Base-by-base conservation (phyloP, 2,888 invertebrate species). In the Drosophila lacicola region DNA sequence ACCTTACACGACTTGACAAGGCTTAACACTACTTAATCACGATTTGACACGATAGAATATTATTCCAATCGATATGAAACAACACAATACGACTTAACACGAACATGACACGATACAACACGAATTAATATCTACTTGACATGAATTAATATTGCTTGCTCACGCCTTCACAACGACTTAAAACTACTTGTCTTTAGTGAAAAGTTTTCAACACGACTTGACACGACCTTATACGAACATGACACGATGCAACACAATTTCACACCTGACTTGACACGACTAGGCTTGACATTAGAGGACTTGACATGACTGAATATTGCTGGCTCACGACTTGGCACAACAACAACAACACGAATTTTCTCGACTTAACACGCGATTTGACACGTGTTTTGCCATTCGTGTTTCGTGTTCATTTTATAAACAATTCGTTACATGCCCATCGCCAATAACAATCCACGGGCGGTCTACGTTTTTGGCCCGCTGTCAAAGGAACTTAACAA, bases 401-500 rank as follows among this genome's bases (percentile, higher is more conserved):
- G 53, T 29, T 33, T 5, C 39, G 58, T 17, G 58, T 29, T 17
- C 4, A 2, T 6, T 17, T 49, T 49, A 13, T 44, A 29, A 19
- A 29, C 13, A 36, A 36, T n/a, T 42, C 42, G 34, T 21, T 13
- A 33, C 14, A n/a, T 37, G 29, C n/a, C 19, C 64, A 51, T 51
- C 64, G 11, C 25, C 8, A 10, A 36, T 47, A 46, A 33, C 51
- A 21, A 61, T 64, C 67, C 46, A 67, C 46, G 51, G 77, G 71
- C 53, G 68, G 65, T 74, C 71, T 58, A 53, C 36, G 58, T 66
- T 80, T 78, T 80, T 82, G 88, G 88, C 82, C 80, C 62, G 78
- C 78, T 84, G 85, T 84, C 83, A 84, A 84, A 84, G 88, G 87
- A 84, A 87, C 75, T 86, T 81, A 88, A 87, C 88, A 86, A 84